These are phyloP conservation scores for Sebastes hopkinsi DNA, from an alignment of 2,797 vertebrate species.

Conservation along the genomic window DNA sequence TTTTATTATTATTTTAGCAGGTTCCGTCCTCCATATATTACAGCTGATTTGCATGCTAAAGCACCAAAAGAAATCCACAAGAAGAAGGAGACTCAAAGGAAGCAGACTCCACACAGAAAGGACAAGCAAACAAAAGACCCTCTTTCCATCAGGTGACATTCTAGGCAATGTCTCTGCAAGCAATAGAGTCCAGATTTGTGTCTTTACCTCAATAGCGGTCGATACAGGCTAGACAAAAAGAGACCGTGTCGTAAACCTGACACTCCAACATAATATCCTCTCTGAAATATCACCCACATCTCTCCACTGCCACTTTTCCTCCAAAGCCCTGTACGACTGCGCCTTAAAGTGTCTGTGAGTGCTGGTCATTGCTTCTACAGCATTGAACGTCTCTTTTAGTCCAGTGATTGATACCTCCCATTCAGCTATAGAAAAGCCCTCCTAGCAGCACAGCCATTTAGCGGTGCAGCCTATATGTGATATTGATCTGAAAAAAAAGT, in stretches of 20 bases:
- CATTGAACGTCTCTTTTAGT: constrained; percentile 53
- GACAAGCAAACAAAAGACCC: not conserved
- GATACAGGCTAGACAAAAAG: not conserved
- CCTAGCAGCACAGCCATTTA: constrained; percentile 53
- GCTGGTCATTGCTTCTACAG: constrained; percentile 27
- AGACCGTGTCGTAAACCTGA: constrained; percentile 29
- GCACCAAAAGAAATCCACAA: not conserved
- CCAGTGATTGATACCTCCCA: constrained; percentile 63
- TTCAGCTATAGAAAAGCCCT: constrained; percentile 52
- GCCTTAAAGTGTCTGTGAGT: constrained; percentile 12
- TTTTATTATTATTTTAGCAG: too few species aligned
- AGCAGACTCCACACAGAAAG: not conserved
- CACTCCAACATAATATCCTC: constrained; percentile 15
- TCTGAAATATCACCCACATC: constrained; percentile 19
- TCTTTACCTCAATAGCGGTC: constrained; percentile 12
- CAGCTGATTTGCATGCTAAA: not conserved
- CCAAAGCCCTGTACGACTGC: constrained; percentile 8
- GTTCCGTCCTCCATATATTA: too few species aligned
- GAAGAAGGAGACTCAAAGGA: not conserved
- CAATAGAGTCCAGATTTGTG: constrained; percentile 13
- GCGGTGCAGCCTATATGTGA: constrained; percentile 49
- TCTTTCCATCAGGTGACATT: not conserved
- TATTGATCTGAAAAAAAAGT: constrained; percentile 71
- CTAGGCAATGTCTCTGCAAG: not conserved
- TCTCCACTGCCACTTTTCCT: not conserved